Evolutionary conservation across 2,797 vertebrate genomes (phyloP).

Genomic region (Chloroceryle amazona): DNA sequence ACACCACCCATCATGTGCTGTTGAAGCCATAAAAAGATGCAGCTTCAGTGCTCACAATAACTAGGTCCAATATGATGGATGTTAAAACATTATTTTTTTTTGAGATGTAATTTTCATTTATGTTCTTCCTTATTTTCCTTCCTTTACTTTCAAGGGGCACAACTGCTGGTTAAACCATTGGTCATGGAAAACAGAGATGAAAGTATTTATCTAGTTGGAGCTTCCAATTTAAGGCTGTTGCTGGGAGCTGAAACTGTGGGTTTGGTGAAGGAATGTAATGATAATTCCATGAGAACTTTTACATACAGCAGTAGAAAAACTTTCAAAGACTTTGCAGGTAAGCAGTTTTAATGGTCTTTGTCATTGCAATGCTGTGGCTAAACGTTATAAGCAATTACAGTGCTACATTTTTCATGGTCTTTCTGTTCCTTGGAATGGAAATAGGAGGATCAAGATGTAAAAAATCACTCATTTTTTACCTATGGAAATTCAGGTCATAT

Average conservation of each 20-base stretch:
- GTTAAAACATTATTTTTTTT: background rate
- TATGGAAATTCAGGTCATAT: background rate
- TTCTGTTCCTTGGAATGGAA: background rate
- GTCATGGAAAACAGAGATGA: conserved; percentile 76
- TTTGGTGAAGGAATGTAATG: conserved; percentile 91
- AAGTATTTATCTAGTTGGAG: conserved; percentile 91
- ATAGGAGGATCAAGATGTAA: background rate
- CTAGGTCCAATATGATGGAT: background rate
- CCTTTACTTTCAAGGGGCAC: conserved; percentile 84
- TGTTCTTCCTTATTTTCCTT: conserved; percentile 10
- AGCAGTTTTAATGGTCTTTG: background rate
- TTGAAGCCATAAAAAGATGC: no score
- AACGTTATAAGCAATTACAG: background rate
- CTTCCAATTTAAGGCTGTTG: conserved; percentile 86
- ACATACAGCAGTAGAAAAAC: conserved; percentile 87
- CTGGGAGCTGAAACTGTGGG: conserved; percentile 91
- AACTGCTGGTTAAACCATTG: conserved; percentile 89
- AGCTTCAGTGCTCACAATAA: background rate
- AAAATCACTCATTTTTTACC: background rate
- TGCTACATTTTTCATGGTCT: background rate
- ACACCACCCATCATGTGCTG: no score
- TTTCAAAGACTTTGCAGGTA: conserved; percentile 91
- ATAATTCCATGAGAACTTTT: conserved; percentile 92
- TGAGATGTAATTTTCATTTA: background rate
- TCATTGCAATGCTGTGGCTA: background rate